Percentiles rank a stretch among this genome's conserved stretches.
Evolutionary conservation across 2,113 vertebrate genomes (phyloP).

Genomic region (Gymnorhina tibicen): DNA sequence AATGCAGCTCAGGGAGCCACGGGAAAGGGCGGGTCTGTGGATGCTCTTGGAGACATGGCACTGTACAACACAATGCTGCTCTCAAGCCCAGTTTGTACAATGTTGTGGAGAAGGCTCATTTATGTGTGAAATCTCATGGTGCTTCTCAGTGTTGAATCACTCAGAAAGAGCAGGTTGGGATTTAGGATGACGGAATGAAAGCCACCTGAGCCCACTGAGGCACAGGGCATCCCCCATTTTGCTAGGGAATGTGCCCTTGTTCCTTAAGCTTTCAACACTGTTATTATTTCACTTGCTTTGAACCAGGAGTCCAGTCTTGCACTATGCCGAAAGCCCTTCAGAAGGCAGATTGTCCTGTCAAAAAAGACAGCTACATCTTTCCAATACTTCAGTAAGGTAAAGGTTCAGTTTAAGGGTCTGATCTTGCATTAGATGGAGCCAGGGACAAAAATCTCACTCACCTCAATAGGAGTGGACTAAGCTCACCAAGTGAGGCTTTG

Average conservation of each 20-base stretch:
- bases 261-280: neutral
- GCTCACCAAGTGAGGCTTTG: neutral
- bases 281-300: neutral
- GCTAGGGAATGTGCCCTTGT: neutral
- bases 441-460: neutral
- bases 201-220: neutral
- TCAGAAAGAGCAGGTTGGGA: neutral
- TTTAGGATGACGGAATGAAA: neutral
- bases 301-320: neutral
- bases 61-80: neutral
- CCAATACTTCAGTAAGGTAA: neutral
- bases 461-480: neutral
- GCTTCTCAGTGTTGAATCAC: neutral
- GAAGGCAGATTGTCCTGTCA: neutral
- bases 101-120: neutral
- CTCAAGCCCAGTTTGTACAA: neutral
- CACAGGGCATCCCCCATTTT: neutral
- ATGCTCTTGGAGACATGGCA: accelerated
- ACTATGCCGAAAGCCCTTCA: neutral
- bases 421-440: neutral
- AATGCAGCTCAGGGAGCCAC: accelerated
- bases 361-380: neutral
- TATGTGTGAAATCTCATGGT: neutral
- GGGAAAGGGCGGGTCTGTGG: neutral
- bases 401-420: neutral